Conservation (phyloP, 2,888 invertebrate species). For the Gari tellinella region DNA sequence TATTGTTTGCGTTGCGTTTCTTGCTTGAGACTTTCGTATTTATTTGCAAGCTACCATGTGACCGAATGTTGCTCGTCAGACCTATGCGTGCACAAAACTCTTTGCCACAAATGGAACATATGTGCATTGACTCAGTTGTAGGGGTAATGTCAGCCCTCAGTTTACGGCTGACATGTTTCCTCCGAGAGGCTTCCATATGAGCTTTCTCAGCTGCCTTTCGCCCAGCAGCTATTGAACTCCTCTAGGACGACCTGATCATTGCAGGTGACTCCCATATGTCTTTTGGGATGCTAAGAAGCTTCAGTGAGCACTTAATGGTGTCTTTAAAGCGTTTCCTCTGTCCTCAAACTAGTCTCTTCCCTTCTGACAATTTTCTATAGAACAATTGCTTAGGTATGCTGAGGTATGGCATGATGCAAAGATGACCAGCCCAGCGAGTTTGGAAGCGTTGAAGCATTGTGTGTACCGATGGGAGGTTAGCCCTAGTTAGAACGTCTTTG, state of each 20-base stretch:
- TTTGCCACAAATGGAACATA: conserved; percentile 4
- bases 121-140: background rate
- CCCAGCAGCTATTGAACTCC: background rate
- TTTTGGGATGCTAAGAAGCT: background rate
- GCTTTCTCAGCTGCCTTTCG: background rate
- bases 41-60: conserved; percentile 2
- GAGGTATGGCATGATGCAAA: conserved; percentile 10
- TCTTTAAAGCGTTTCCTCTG: conserved; percentile 13
- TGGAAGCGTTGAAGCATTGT: background rate
- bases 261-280: background rate
- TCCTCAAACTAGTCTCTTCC: conserved; percentile 5
- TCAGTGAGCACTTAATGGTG: conserved; percentile 13
- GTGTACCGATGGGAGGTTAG: conserved; percentile 4
- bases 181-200: background rate
- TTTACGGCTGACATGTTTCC: conserved; percentile 4
- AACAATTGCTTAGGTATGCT: conserved; percentile 14
- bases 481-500: conserved; percentile 10
- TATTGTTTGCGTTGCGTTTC: no score
- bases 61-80: background rate
- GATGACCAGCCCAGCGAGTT: conserved; percentile 15
- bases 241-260: background rate
- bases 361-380: conserved; percentile 1
- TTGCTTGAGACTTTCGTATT: no score
- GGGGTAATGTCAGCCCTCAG: background rate
- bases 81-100: conserved; percentile 10